Conservation (phyloP, 2,888 invertebrate genomes). For the Dexiosoma caninum region DNA sequence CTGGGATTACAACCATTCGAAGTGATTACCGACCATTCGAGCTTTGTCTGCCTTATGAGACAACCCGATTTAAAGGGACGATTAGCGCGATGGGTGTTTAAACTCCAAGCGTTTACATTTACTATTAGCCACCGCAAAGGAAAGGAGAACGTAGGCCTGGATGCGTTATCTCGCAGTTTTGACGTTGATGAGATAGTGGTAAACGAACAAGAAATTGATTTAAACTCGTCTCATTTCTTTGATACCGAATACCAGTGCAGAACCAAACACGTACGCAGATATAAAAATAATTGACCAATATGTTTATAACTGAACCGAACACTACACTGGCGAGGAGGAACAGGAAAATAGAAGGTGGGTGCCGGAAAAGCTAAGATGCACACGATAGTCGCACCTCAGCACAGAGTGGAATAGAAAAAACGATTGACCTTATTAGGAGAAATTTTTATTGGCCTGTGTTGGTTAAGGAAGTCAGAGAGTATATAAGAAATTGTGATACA, state of each 20-base stretch:
- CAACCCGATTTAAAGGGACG: conserved; percentile 11
- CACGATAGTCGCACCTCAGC: neutral
- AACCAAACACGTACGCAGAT: no score
- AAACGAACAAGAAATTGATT: neutral
- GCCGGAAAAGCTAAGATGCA: no score
- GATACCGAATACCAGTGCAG: no score
- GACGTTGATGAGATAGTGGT: neutral
- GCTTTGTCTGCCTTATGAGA: conserved; percentile 11
- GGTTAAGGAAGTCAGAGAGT: neutral
- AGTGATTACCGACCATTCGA: neutral
- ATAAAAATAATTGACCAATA: no score
- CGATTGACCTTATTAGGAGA: neutral
- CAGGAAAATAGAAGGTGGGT: no score
- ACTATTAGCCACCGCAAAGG: neutral
- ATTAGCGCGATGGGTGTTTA: conserved; percentile 26
- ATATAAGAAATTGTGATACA: neutral
- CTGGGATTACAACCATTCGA: neutral
- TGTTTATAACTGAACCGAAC: no score
- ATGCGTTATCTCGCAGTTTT: neutral
- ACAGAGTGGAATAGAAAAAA: neutral
- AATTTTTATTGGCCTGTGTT: neutral
- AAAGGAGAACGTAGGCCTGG: neutral
- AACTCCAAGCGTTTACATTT: conserved; percentile 17
- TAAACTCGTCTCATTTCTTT: neutral
- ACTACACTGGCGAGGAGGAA: no score